Evolutionary conservation across 2,888 invertebrate species (phyloP).

Genomic region (Bhutanitis thaidina): DNA sequence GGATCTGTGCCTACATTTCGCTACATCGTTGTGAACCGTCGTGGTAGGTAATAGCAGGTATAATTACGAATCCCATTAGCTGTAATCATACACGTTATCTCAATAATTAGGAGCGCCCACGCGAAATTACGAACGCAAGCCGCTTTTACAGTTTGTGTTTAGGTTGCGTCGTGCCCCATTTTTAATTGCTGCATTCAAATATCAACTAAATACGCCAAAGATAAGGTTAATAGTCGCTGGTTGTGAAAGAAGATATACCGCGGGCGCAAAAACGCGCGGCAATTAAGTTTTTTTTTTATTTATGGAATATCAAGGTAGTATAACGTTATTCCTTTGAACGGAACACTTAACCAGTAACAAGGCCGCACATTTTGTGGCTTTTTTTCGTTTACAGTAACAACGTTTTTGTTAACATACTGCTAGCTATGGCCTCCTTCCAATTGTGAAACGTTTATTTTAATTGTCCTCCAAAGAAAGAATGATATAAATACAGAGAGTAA

Average conservation of each 20-base stretch:
- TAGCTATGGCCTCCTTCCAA: background rate
- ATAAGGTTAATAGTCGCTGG: background rate
- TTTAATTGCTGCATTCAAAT: background rate
- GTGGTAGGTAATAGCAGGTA: background rate
- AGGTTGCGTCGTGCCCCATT: constrained; percentile 11
- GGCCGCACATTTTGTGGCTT: background rate
- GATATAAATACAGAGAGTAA: background rate
- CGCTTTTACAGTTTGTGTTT: constrained; percentile 15
- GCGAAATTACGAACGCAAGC: constrained; percentile 26
- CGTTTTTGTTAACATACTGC: background rate
- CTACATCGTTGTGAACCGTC: background rate
- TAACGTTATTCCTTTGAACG: constrained; percentile 12
- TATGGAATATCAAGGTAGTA: constrained; percentile 2
- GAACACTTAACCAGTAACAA: background rate
- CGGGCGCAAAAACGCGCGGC: constrained; percentile 8
- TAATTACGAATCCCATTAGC: constrained; percentile 32
- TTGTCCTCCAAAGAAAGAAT: background rate
- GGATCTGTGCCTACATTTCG: background rate
- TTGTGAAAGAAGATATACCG: background rate
- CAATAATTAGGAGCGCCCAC: constrained; percentile 29
- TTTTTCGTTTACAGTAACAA: background rate
- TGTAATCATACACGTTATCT: constrained; percentile 36
- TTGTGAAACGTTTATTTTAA: background rate
- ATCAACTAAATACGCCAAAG: background rate
- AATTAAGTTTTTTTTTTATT: constrained; percentile 14